phyloP scores from a whole-genome alignment of 2,797 vertebrate species.

The Lutjanus campechanus region DNA sequence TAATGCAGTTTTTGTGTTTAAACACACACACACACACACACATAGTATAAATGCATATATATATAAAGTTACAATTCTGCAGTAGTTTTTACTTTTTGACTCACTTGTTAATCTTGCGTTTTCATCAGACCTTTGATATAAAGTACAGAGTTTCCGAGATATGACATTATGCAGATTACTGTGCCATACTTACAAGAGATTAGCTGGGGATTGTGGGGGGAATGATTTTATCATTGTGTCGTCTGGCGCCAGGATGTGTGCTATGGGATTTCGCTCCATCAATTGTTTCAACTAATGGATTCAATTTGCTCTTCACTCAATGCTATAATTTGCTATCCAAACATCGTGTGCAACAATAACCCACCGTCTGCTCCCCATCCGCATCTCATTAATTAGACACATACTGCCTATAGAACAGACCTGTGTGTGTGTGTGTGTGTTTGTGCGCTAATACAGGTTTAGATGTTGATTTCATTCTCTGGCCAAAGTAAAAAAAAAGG shows the following conservation, averaged over 20 bases:
- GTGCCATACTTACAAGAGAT: conserved; percentile 34
- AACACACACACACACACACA: no score
- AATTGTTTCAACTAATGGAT: conserved; percentile 63
- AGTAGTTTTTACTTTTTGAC: neutral
- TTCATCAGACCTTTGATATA: conserved; percentile 24
- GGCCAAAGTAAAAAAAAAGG: conserved; percentile 30
- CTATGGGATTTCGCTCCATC: conserved; percentile 30
- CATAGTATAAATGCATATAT: neutral
- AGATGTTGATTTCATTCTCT: conserved; percentile 29
- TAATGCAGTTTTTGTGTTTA: neutral
- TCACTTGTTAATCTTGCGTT: conserved; percentile 1
- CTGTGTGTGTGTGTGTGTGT: neutral
- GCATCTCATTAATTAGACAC: conserved; percentile 55
- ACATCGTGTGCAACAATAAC: conserved; percentile 47
- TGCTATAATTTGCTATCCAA: conserved; percentile 49
- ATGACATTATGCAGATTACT: conserved; percentile 17
- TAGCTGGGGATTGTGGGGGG: conserved; percentile 14
- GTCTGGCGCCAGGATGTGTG: conserved; percentile 37
- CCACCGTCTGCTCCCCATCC: conserved; percentile 30
- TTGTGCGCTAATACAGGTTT: conserved; percentile 18
- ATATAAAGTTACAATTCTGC: neutral
- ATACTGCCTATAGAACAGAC: conserved; percentile 27
- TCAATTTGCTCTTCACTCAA: conserved; percentile 53
- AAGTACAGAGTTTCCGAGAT: neutral
- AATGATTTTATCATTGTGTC: conserved; percentile 34